Percentiles rank a stretch among this genome's conserved stretches.
phyloP scores from a whole-genome alignment of 2,113 vertebrate species.

The Sebastes schlegelii region DNA sequence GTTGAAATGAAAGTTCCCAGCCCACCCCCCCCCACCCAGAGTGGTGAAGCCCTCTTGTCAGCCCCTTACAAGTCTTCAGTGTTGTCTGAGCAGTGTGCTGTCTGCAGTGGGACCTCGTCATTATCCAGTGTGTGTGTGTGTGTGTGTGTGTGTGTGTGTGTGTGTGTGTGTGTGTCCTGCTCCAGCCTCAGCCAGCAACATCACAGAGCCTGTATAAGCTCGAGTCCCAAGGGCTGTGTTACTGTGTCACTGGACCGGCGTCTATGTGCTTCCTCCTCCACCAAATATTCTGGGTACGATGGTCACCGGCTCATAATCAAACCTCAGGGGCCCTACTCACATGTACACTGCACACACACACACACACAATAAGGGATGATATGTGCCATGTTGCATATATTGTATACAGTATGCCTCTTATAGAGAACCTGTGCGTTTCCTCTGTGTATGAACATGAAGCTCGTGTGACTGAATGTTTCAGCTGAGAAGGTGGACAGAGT shows the following conservation, averaged over 20 bases:
- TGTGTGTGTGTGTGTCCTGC: constrained; percentile 9
- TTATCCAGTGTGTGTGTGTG: constrained; percentile 40
- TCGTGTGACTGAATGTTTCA: neutral
- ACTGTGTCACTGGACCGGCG: constrained; percentile 62
- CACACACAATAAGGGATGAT: constrained; percentile 16
- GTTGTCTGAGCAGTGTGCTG: constrained; percentile 47
- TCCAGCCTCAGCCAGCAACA: constrained; percentile 68
- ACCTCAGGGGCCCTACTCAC: constrained; percentile 59
- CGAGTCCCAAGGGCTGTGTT: constrained; percentile 68
- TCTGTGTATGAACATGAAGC: neutral
- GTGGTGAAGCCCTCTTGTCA: constrained; percentile 34
- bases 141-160: constrained; percentile 17
- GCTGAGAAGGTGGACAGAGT: neutral
- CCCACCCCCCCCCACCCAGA: constrained; percentile 9
- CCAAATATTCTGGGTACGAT: constrained; percentile 43
- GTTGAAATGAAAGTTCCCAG: constrained; percentile 50
- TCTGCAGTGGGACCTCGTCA: constrained; percentile 60
- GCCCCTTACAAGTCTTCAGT: constrained; percentile 40
- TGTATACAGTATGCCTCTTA: neutral
- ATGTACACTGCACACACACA: constrained; percentile 10
- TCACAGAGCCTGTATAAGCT: constrained; percentile 69
- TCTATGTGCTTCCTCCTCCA: constrained; percentile 49
- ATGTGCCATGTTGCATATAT: constrained; percentile 25
- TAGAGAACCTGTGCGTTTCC: neutral
- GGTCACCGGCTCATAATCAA: constrained; percentile 67